Evolutionary conservation across 2,888 invertebrate genomes (phyloP).

Genomic region (Pachymerium ferrugineum): DNA sequence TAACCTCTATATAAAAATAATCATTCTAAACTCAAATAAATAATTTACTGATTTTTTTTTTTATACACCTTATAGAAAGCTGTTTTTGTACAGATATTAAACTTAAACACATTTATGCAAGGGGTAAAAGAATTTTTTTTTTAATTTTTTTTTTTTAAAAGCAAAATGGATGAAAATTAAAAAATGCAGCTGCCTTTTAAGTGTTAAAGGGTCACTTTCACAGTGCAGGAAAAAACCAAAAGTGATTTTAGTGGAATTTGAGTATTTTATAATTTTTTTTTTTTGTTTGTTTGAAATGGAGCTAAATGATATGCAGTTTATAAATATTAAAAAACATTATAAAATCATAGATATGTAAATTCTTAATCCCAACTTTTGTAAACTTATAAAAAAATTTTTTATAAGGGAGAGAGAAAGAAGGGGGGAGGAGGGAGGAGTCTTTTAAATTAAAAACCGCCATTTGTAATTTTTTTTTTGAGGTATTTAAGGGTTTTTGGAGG

Average conservation of each 20-base stretch:
- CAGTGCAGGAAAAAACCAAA: not conserved
- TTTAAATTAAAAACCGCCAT: too few species aligned
- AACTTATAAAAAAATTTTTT: too few species aligned
- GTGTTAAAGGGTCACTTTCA: too few species aligned
- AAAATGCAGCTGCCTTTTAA: not conserved
- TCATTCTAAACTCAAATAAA: not conserved
- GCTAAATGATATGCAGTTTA: not conserved
- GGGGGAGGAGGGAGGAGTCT: too few species aligned
- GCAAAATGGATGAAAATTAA: not conserved
- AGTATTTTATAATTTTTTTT: too few species aligned
- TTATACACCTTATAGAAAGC: not conserved
- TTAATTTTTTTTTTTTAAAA: too few species aligned
- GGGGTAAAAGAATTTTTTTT: too few species aligned
- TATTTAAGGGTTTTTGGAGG: not conserved
- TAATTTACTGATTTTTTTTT: not conserved
- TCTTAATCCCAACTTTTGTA: not conserved
- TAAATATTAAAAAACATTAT: not conserved
- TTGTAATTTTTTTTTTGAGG: too few species aligned
- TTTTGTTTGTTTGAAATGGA: too few species aligned
- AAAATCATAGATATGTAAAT: not conserved
- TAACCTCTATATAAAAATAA: not conserved
- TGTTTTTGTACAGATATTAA: slow-evolving; percentile 2
- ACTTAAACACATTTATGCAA: too few species aligned
- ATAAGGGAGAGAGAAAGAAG: too few species aligned
- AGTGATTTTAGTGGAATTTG: too few species aligned